phyloP scores from a whole-genome alignment of 2,888 invertebrate genomes.

The Cryptus viduatorius region DNA sequence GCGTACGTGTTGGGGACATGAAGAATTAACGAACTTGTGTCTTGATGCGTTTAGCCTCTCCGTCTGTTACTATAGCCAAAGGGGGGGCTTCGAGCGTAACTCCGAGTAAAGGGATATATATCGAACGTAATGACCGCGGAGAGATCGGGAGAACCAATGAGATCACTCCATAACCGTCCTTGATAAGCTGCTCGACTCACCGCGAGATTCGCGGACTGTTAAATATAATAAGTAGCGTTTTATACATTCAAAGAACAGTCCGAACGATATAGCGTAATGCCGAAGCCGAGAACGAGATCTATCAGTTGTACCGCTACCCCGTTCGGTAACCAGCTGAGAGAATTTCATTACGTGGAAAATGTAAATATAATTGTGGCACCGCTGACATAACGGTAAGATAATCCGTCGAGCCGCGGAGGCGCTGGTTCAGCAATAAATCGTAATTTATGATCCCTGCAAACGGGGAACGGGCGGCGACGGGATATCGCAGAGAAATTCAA shows the following conservation, averaged over 20 bases:
- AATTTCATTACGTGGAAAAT: slow-evolving; percentile 81
- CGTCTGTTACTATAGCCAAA: background rate
- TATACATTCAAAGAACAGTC: background rate
- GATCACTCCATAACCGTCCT: slow-evolving; percentile 41
- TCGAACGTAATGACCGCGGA: slow-evolving; percentile 20
- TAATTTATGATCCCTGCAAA: slow-evolving; percentile 82
- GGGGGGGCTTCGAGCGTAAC: background rate
- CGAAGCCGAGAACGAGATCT: slow-evolving; percentile 51
- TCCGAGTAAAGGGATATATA: background rate
- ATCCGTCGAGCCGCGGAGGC: slow-evolving; percentile 81
- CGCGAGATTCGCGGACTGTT: slow-evolving; percentile 26
- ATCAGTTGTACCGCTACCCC: slow-evolving; percentile 31
- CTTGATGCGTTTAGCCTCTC: slow-evolving; percentile 16
- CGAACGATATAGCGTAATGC: background rate
- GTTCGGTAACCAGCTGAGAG: slow-evolving; percentile 42
- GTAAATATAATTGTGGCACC: slow-evolving; percentile 82
- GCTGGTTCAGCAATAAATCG: slow-evolving; percentile 82
- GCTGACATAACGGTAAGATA: slow-evolving; percentile 84
- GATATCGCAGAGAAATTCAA: slow-evolving; percentile 78
- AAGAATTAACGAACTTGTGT: slow-evolving; percentile 22
- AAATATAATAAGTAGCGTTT: background rate
- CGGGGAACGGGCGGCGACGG: slow-evolving; percentile 33
- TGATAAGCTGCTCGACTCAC: slow-evolving; percentile 15
- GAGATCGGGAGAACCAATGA: slow-evolving; percentile 21
- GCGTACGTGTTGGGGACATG: background rate